Conservation (phyloP, 2,113 vertebrate species). For the Callocephalon fimbriatum region DNA sequence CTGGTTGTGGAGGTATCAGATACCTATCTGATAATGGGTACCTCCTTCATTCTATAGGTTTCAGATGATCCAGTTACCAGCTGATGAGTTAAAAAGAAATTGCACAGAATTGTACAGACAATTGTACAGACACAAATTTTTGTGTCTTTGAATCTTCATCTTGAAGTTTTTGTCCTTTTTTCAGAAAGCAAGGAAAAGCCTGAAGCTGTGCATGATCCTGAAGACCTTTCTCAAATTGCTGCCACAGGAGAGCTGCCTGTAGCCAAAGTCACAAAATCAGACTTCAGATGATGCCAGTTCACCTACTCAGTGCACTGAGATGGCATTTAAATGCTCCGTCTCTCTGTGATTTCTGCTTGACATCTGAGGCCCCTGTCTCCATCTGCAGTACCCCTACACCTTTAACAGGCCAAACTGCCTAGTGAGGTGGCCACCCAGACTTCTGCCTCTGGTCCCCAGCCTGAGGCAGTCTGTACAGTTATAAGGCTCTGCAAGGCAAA, state of each 20-base stretch:
- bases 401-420: not conserved
- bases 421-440: not conserved
- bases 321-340: not conserved
- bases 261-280: not conserved
- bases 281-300: not conserved
- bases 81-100: not conserved
- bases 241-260: not conserved
- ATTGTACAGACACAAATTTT: not conserved
- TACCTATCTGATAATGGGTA: not conserved
- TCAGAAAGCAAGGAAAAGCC: not conserved
- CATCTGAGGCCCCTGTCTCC: not conserved
- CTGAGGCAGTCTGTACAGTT: not conserved
- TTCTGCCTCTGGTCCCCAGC: not conserved
- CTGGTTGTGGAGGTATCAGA: not conserved
- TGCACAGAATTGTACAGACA: not conserved
- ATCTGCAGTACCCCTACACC: not conserved
- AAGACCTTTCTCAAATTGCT: not conserved
- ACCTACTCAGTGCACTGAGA: not conserved
- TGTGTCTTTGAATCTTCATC: not conserved
- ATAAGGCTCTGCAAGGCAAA: not conserved
- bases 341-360: not conserved
- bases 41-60: not conserved
- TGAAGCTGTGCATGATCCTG: not conserved
- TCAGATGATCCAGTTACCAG: not conserved
- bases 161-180: not conserved